These are phyloP conservation scores for Mustela nigripes DNA, from an alignment of 2,113 vertebrate species.

Conservation along the genomic window DNA sequence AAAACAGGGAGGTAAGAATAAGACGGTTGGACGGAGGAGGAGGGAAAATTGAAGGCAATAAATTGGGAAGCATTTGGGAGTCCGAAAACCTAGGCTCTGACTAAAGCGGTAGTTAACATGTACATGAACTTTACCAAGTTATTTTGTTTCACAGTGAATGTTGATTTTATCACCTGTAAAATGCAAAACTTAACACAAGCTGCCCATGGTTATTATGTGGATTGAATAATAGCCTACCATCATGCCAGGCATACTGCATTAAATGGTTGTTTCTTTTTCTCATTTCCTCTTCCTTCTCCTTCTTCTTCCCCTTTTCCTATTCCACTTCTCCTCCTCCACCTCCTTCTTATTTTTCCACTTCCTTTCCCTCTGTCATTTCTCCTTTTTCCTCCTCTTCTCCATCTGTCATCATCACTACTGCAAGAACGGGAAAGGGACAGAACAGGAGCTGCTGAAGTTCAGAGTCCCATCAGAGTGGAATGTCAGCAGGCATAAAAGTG, in stretches of 20 bases:
- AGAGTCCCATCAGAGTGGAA: neutral
- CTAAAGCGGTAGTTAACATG: neutral
- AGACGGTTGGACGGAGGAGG: rapidly evolving
- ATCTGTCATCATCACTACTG: neutral
- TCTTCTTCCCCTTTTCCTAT: too few relatives aligned
- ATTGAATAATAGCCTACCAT: neutral
- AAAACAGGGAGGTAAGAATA: neutral
- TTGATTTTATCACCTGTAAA: neutral
- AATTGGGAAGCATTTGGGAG: neutral
- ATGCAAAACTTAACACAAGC: neutral
- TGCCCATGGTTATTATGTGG: neutral
- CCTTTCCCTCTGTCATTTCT: neutral
- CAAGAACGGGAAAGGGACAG: neutral
- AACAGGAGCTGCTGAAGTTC: neutral
- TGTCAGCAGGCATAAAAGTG: neutral
- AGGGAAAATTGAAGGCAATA: neutral
- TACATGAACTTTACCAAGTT: neutral
- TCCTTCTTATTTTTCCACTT: neutral
- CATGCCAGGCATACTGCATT: neutral
- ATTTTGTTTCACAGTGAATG: neutral
- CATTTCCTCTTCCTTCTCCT: neutral
- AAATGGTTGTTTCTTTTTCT: neutral
- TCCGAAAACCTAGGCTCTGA: neutral
- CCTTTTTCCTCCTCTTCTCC: neutral
- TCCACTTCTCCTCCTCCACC: too few relatives aligned